Conservation (phyloP, 2,888 invertebrate species). For the Cataglyphis livida region DNA sequence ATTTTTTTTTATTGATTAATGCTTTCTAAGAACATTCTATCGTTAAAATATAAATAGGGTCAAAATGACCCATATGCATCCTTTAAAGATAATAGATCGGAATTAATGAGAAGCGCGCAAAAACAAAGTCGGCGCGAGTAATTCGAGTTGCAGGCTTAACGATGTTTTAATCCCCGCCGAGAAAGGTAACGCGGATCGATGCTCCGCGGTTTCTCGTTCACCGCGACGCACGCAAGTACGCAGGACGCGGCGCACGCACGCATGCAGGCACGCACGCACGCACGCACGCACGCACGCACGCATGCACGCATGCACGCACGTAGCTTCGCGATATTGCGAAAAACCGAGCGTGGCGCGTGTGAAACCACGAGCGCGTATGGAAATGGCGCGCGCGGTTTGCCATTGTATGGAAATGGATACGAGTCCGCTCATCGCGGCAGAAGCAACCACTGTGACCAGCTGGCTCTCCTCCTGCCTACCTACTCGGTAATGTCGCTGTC, state of each 20-base stretch:
- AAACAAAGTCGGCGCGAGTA: conserved; percentile 34
- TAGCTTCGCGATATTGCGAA: conserved; percentile 56
- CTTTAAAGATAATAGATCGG: not conserved
- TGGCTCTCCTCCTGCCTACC: conserved; percentile 54
- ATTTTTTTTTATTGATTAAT: too few relatives aligned
- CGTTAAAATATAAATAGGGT: too few relatives aligned
- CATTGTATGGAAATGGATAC: conserved; percentile 84
- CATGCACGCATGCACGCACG: conserved; percentile 10
- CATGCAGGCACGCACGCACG: conserved; percentile 24
- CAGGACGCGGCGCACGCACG: conserved; percentile 11
- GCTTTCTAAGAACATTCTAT: too few relatives aligned
- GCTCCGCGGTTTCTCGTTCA: conserved; percentile 40
- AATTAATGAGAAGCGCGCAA: conserved; percentile 16
- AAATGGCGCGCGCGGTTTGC: conserved; percentile 80
- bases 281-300: conserved; percentile 23
- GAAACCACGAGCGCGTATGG: conserved; percentile 80
- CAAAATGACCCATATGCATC: not conserved
- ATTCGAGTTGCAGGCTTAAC: conserved; percentile 41
- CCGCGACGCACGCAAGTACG: conserved; percentile 28
- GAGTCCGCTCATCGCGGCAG: conserved; percentile 70
- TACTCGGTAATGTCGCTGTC: conserved; percentile 82
- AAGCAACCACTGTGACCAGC: conserved; percentile 83
- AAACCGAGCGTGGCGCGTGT: conserved; percentile 80
- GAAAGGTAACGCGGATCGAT: conserved; percentile 50
- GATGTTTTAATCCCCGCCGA: conserved; percentile 47